These are phyloP conservation scores for Calyptommatus sinebrachiatus DNA, from an alignment of 2,113 vertebrate genomes.

Conservation along the genomic window DNA sequence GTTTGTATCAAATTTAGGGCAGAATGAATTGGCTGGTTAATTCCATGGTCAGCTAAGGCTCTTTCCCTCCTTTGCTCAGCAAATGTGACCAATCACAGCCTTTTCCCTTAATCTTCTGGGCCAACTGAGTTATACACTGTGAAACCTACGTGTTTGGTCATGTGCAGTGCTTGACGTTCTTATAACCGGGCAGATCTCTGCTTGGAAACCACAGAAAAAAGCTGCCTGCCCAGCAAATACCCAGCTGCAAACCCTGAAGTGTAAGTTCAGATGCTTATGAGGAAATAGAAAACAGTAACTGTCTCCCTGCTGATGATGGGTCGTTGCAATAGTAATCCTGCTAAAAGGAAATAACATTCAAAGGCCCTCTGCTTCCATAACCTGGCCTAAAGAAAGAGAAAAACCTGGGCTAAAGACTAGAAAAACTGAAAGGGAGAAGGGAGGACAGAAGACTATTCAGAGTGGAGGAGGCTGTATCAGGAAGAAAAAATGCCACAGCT, in stretches of 20 bases:
- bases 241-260: not conserved
- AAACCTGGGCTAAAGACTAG: conserved; percentile 39
- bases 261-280: too few species aligned
- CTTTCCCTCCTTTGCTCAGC: not conserved
- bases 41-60: not conserved
- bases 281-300: conserved; percentile 31
- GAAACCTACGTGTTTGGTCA: not conserved
- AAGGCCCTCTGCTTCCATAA: conserved; percentile 9
- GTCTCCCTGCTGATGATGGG: too few species aligned
- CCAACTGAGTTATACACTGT: not conserved
- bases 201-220: not conserved
- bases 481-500: too few species aligned
- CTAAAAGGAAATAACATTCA: not conserved
- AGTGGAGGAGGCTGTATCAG: too few species aligned
- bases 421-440: conserved; percentile 28
- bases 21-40: conserved; percentile 7
- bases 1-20: not conserved
- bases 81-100: not conserved
- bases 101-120: not conserved
- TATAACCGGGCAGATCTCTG: conserved; percentile 1
- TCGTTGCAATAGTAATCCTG: too few species aligned
- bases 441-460: not conserved
- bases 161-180: not conserved
- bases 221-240: not conserved
- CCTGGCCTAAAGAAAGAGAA: conserved; percentile 26